These are phyloP conservation scores for Percopsis transmontana DNA, from an alignment of 2,113 vertebrate genomes.

Conservation along the genomic window DNA sequence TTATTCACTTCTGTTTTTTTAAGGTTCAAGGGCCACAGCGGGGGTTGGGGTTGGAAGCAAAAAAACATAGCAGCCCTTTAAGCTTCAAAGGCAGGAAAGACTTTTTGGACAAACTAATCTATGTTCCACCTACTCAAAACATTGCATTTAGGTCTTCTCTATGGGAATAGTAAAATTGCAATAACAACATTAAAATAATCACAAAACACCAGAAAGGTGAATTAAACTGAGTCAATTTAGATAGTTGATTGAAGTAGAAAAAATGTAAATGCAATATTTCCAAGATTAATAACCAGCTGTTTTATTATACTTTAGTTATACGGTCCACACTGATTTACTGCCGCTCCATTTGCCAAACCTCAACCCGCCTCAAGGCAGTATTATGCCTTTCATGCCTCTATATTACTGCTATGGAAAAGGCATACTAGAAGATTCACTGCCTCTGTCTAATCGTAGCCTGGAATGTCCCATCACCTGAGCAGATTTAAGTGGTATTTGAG, in stretches of 20 bases:
- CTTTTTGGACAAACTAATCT: too few relatives aligned
- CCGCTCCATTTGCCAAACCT: constrained; percentile 11
- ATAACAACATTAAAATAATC: too few relatives aligned
- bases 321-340: constrained; percentile 4
- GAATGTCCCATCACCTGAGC: too few relatives aligned
- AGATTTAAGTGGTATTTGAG: not conserved
- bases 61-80: too few relatives aligned
- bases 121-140: too few relatives aligned
- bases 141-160: too few relatives aligned
- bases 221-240: too few relatives aligned
- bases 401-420: not conserved
- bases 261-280: not conserved
- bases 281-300: constrained; percentile 9
- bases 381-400: constrained; percentile 9
- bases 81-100: too few relatives aligned
- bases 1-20: constrained; percentile 52
- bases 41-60: not conserved
- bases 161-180: too few relatives aligned
- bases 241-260: too few relatives aligned
- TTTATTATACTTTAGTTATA: constrained; percentile 39
- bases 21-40: not conserved
- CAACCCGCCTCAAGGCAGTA: constrained; percentile 13
- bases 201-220: too few relatives aligned
- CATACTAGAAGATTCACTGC: constrained; percentile 2
- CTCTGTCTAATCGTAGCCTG: constrained; percentile 4